Base-by-base conservation (phyloP, 2,113 vertebrate species). In the Crotophaga sulcirostris region DNA sequence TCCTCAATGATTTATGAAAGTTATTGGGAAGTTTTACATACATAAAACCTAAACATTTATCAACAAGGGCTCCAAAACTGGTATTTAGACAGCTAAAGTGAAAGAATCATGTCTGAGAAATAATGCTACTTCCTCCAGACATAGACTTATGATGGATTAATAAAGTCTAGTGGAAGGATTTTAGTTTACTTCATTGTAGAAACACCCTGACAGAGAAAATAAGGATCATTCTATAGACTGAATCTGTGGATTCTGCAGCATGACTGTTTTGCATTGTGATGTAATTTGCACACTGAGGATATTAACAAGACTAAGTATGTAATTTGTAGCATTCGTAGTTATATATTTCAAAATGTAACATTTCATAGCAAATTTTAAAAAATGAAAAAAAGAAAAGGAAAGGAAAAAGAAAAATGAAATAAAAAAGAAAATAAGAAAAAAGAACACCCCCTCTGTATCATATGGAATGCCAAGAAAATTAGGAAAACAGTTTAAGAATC, bases 361-460 rank as follows among this genome's bases (percentile, higher is more conserved):
- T 49, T 56, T 85, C 5, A 58, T 36, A n/a, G 2, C 5, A 70
- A 60, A 72, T 55, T 51, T 24, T 3, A 13, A 34, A 28, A 38
- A 58, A 4, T 38, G 84, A 51, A 21, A 19, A 26, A 10, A 8
- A 34, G 6, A 40, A 24, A 34, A 8, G 7, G 34, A 5, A 73
- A 12, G 42, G 29, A 3, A 36, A 25, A 55, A 13, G 2, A 1
- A 23, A 3, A 40, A 18, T 42, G 17, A 7, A n/a, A 56, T 11
- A 33, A 55, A 55, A 44, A 52, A 24, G 24, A 34, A 29, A 28
- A 36, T 16, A 34, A 8, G 10, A 23, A 26, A 51, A 11, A 52
- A 28, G 10, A 18, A 31, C 0, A 2, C 5, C 3, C 7, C 1
- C 3, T 68, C 6, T 29, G 1, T 18, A 52, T 52, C 58, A 24